phyloP scores from a whole-genome alignment of 2,797 vertebrate genomes.

The Sphenodon punctatus region DNA sequence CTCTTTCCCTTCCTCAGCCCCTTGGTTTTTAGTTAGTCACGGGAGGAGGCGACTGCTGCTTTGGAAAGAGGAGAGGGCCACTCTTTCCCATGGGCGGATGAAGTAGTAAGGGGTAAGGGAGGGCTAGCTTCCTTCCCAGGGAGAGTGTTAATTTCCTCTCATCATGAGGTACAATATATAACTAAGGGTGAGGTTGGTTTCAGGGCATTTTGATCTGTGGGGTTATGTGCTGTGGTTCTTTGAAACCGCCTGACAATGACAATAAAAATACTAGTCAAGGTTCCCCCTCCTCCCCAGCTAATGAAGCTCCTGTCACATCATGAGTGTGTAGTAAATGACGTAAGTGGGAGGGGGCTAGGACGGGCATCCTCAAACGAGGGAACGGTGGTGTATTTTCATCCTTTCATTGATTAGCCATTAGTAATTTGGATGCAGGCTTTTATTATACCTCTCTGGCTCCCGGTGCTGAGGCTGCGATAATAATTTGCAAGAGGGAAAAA shows the following conservation, averaged over 20 bases:
- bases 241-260: neutral
- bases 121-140: neutral
- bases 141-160: neutral
- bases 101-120: neutral
- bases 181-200: too few species aligned
- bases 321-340: conserved; percentile 31
- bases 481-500: neutral
- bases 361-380: neutral
- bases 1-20: conserved; percentile 37
- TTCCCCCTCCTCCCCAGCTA: neutral
- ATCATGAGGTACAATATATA: neutral
- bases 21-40: neutral
- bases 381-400: neutral
- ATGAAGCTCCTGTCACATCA: neutral
- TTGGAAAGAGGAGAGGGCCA: neutral
- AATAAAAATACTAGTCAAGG: neutral
- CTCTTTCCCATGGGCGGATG: neutral
- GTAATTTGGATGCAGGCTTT: neutral
- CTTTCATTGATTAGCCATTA: neutral
- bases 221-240: neutral
- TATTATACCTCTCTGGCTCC: too few species aligned
- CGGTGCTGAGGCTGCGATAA: neutral
- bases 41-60: neutral
- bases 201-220: neutral
- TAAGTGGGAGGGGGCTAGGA: conserved; percentile 20